Evolutionary conservation across 2,888 invertebrate genomes (phyloP), one percentile per base, ranked within the genome.

Genomic region (Dysmachus trigonus): DNA sequence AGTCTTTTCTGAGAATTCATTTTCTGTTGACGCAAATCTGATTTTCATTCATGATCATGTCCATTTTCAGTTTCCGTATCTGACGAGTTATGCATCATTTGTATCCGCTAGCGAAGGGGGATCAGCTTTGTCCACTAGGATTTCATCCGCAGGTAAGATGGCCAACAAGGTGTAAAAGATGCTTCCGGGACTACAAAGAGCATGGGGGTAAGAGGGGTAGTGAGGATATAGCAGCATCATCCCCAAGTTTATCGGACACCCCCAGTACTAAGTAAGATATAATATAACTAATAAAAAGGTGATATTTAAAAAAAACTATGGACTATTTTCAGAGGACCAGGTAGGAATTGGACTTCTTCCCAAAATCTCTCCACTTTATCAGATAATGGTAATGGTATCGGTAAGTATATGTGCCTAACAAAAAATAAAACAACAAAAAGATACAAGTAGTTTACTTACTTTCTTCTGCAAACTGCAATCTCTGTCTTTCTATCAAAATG

Each of bases 91-190:
- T 92, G 92, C 92, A 92, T 92, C 92, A 92, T 89, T 90, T 92
- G 89, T 92, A 92, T 90, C 92, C 92, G 89, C 90, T 92, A 89
- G 90, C 96, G 91, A 95, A 95, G 91, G 97, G 97, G 90, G 98
- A 98, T 92, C 96, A 97, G 88, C 93, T 98, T 89, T 98, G 98
- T 92, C 98, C 97, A 88, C 93, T 98, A 91, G 98, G 98, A 74
- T 98, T 98, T 92, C 97, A 98, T 93, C 98, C 98, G 87, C 98
- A 98, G 93, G 97, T 97, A 89, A 95, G 97, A 90, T 97, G 97
- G 96, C 98, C 98, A 79, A 97, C 97, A 86, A 94, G 97, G 90
- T 98, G 98, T 93, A 98, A 98, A 93, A 94, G 98, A 89, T 98
- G 98, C 92, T 98, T 97, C 94, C 95, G 96, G 89, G 97, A 97